These are phyloP conservation scores for Labeo rohita DNA, from an alignment of 2,113 vertebrate species.

Conservation along the genomic window DNA sequence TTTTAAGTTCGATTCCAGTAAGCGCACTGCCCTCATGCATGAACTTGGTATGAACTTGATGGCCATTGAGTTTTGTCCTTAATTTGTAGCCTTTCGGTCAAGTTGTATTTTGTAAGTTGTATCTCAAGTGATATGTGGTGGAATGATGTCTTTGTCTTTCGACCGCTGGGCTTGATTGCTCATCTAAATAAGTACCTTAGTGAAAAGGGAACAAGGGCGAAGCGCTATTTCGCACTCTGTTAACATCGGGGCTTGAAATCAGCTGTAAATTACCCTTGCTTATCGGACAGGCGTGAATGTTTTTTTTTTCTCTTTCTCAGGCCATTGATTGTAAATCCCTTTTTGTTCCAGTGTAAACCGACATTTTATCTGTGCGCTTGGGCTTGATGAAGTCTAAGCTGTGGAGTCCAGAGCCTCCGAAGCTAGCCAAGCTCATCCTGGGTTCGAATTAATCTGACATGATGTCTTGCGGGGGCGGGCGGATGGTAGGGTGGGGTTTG, in stretches of 20 bases:
- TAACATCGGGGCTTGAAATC: conserved; percentile 59
- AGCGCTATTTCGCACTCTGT: conserved; percentile 29
- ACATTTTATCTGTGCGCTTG: conserved; percentile 47
- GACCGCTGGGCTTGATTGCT: conserved; percentile 49
- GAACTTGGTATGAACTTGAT: conserved; percentile 52
- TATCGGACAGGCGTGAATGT: conserved; percentile 55
- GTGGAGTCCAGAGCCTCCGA: background rate
- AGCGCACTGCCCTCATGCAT: background rate
- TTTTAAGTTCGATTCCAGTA: conserved; percentile 9
- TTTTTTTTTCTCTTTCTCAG: conserved; percentile 52
- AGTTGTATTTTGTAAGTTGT: background rate
- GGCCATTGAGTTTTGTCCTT: conserved; percentile 52
- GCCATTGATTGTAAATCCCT: conserved; percentile 51
- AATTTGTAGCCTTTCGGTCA: conserved; percentile 29
- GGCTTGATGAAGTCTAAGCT: conserved; percentile 22
- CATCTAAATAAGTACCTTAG: conserved; percentile 43
- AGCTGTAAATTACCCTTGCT: conserved; percentile 52
- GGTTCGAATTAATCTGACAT: conserved; percentile 13
- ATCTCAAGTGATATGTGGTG: conserved; percentile 30
- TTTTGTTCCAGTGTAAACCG: conserved; percentile 47
- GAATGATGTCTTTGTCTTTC: conserved; percentile 47
- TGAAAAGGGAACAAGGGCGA: conserved; percentile 15
- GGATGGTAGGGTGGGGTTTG: background rate
- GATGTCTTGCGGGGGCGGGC: background rate
- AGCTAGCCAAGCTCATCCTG: background rate